A percentile compares a stretch with the other conserved stretches of the same genome.
Evolutionary conservation across 2,797 vertebrate species (phyloP).

Genomic region (Sphenodon punctatus): DNA sequence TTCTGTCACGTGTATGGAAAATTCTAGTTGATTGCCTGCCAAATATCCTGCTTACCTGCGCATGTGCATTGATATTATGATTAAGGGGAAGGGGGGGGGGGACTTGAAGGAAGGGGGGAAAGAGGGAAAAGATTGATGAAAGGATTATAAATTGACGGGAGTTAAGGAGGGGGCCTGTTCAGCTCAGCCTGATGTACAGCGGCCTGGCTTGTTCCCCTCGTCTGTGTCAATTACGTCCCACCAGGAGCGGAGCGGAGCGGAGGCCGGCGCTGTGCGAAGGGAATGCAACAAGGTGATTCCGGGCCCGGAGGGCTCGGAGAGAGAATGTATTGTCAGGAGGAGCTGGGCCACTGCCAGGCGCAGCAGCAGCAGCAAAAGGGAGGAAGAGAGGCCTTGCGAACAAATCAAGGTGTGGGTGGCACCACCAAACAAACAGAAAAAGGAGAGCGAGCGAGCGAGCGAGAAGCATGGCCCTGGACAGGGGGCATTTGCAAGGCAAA

Average conservation of each 20-base stretch:
- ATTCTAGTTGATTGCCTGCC: constrained; percentile 75
- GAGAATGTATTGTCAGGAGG: constrained; percentile 25
- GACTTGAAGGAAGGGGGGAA: constrained; percentile 1
- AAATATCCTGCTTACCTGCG: constrained; percentile 36
- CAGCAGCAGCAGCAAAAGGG: too few species aligned
- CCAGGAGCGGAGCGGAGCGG: constrained; percentile 1
- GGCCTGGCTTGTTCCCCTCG: neutral
- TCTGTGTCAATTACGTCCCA: constrained; percentile 32
- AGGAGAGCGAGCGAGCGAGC: neutral
- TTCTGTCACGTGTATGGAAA: constrained; percentile 72
- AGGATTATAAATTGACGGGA: constrained; percentile 32
- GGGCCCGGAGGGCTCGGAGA: neutral
- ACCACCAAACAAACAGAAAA: too few species aligned
- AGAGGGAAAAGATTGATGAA: constrained; percentile 17
- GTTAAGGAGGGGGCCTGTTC: constrained; percentile 22
- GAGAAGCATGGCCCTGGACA: neutral
- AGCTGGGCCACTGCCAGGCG: neutral
- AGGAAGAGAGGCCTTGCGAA: too few species aligned
- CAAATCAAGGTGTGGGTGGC: too few species aligned
- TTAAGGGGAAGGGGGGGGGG: constrained; percentile 3
- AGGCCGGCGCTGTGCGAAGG: constrained; percentile 11
- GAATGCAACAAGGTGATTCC: constrained; percentile 32
- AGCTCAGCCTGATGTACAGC: neutral
- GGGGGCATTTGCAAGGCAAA: neutral
- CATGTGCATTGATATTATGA: constrained; percentile 35